These are phyloP conservation scores for Mobula birostris DNA, from an alignment of 2,113 vertebrate genomes.

Conservation along the genomic window DNA sequence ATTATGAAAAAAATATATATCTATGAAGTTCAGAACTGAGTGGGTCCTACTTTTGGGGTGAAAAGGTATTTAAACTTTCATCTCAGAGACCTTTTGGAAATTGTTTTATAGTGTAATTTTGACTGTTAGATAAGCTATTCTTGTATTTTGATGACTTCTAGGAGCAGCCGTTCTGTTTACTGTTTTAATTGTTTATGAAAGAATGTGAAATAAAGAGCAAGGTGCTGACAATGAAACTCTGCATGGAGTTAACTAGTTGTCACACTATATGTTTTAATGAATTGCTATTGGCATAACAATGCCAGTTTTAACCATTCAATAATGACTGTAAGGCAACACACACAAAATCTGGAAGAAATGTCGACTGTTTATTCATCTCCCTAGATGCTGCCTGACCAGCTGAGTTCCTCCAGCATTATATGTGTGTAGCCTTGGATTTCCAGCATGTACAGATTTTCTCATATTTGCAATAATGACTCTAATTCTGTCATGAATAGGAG, in stretches of 20 bases:
- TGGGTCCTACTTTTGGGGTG: not conserved
- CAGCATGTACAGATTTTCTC: too few species aligned
- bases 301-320: conserved; percentile 34
- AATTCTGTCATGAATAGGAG: conserved; percentile 45
- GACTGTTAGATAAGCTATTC: not conserved
- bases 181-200: not conserved
- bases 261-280: not conserved
- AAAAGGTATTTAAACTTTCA: not conserved
- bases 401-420: too few species aligned
- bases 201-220: not conserved
- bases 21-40: too few species aligned
- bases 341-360: too few species aligned
- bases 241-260: too few species aligned
- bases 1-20: too few species aligned
- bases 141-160: not conserved
- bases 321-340: not conserved
- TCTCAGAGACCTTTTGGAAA: not conserved
- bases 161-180: too few species aligned
- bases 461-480: conserved; percentile 19
- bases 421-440: too few species aligned
- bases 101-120: not conserved
- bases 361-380: too few species aligned
- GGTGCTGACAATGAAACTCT: not conserved
- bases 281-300: not conserved
- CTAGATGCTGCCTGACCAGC: too few species aligned